These are phyloP conservation scores for Drosophila atripex DNA, from an alignment of 2,888 invertebrate species.

Conservation along the genomic window DNA sequence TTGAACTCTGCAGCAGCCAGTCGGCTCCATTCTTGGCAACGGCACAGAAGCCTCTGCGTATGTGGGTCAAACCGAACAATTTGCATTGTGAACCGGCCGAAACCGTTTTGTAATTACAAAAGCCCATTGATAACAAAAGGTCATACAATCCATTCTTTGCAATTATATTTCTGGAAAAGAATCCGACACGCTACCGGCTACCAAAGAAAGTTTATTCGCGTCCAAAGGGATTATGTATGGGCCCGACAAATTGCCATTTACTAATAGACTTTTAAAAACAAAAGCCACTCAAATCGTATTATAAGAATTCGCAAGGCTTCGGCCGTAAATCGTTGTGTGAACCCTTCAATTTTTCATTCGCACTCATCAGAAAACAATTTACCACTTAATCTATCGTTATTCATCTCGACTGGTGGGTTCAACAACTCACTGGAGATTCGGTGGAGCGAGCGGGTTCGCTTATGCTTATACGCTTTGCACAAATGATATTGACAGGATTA, in stretches of 20 bases:
- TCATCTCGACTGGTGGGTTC: slow-evolving; percentile 33
- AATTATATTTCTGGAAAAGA: slow-evolving; percentile 6
- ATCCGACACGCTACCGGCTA: neutral
- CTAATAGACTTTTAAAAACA: slow-evolving; percentile 9
- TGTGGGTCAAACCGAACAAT: slow-evolving; percentile 35
- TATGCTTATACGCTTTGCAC: slow-evolving; percentile 21
- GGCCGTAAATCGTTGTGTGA: slow-evolving; percentile 24
- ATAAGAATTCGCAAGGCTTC: slow-evolving; percentile 24
- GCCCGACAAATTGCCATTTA: slow-evolving; percentile 19
- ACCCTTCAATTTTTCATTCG: slow-evolving; percentile 9
- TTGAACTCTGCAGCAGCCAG: slow-evolving; percentile 25
- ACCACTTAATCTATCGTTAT: slow-evolving; percentile 46
- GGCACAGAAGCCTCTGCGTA: slow-evolving; percentile 24
- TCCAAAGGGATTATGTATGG: slow-evolving; percentile 8
- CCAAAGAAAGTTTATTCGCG: slow-evolving; percentile 11
- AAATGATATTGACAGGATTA: slow-evolving; percentile 38
- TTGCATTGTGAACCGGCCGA: slow-evolving; percentile 36
- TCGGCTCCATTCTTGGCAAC: slow-evolving; percentile 30
- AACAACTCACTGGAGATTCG: slow-evolving; percentile 35
- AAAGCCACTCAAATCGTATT: slow-evolving; percentile 23
- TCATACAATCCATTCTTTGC: slow-evolving; percentile 9
- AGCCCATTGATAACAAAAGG: slow-evolving; percentile 25
- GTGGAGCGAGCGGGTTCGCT: slow-evolving; percentile 24
- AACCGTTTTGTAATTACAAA: slow-evolving; percentile 34
- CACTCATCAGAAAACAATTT: slow-evolving; percentile 61